Conservation (phyloP, 2,113 vertebrate species). For the Tor tambroides region DNA sequence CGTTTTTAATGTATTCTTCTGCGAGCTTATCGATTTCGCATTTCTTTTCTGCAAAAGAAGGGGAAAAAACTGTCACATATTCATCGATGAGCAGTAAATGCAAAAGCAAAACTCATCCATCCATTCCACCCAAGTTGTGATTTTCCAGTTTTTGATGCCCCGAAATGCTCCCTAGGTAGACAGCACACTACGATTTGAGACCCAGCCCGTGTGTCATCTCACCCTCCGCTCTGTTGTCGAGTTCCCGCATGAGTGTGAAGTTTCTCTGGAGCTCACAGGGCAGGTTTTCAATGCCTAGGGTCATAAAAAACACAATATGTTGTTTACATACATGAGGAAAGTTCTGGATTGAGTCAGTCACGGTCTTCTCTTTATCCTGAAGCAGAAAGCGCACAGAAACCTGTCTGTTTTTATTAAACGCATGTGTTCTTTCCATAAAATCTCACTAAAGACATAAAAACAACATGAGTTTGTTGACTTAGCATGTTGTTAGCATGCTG, state of each 20-base stretch:
- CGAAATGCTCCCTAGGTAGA: neutral
- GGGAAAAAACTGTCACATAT: neutral
- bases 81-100: neutral
- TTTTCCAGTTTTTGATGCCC: neutral
- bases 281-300: conserved; percentile 92
- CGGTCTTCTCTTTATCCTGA: neutral
- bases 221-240: conserved; percentile 97
- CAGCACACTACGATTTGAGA: neutral
- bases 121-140: neutral
- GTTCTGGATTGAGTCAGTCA: neutral
- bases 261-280: conserved; percentile 96
- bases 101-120: neutral
- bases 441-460: neutral
- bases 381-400: neutral
- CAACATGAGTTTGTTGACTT: conserved; percentile 14
- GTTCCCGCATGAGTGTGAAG: conserved; percentile 94
- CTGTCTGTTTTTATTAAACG: neutral
- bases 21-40: conserved; percentile 92
- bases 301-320: neutral
- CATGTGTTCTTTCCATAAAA: neutral
- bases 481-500: conserved; percentile 18
- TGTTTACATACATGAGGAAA: neutral
- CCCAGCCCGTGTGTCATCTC: neutral
- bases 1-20: conserved; percentile 87
- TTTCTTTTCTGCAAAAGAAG: conserved; percentile 86